Evolutionary conservation across 2,888 invertebrate species (phyloP).

Genomic region (Lithosia quadra): DNA sequence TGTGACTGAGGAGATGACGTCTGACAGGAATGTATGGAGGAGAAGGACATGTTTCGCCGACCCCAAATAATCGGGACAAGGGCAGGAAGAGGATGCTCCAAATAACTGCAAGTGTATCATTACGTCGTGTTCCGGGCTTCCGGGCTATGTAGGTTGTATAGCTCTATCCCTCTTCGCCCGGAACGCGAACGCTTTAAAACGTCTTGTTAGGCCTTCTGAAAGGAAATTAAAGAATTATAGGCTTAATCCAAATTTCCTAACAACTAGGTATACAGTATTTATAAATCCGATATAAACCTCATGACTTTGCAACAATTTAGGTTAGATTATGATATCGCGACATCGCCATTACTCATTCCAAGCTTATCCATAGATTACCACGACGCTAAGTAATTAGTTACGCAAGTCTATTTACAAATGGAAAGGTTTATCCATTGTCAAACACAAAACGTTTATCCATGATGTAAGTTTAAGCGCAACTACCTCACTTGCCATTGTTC

Average conservation of each 20-base stretch:
- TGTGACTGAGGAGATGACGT: no score
- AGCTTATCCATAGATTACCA: not conserved
- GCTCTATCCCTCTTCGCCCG: not conserved
- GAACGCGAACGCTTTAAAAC: not conserved
- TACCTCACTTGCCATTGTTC: constrained; percentile 2
- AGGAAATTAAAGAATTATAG: no score
- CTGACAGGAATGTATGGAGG: no score
- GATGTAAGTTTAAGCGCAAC: not conserved
- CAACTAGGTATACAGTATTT: not conserved
- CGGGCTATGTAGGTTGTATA: no score
- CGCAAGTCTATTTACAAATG: constrained; percentile 14
- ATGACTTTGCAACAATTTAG: not conserved
- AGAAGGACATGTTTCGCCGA: no score
- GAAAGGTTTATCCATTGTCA: constrained; percentile 6
- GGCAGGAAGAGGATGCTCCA: no score
- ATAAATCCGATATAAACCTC: not conserved
- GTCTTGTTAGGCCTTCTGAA: no score
- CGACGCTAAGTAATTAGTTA: not conserved
- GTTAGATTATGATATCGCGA: not conserved
- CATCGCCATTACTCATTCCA: not conserved
- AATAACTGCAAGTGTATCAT: no score
- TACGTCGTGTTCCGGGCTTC: not conserved
- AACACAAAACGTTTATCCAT: not conserved
- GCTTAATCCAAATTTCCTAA: no score
- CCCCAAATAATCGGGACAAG: no score